These are phyloP conservation scores for Podilymbus podiceps DNA, from an alignment of 2,113 vertebrate species.

Conservation along the genomic window DNA sequence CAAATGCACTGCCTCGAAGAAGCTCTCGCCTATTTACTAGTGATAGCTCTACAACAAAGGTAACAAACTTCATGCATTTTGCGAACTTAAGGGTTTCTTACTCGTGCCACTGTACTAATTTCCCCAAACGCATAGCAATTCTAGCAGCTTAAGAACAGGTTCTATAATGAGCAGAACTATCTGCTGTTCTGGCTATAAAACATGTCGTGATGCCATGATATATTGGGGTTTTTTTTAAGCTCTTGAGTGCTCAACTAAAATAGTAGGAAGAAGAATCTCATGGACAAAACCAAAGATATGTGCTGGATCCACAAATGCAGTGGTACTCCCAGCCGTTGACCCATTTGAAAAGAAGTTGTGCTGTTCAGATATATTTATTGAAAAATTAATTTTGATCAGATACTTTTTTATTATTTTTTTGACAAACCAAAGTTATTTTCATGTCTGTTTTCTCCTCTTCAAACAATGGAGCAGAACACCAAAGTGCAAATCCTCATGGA, in stretches of 20 bases:
- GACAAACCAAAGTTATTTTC: background rate
- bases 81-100: background rate
- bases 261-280: background rate
- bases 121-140: accelerated
- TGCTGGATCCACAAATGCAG: background rate
- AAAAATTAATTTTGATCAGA: background rate
- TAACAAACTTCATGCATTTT: background rate
- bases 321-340: background rate
- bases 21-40: constrained; percentile 96
- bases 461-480: background rate
- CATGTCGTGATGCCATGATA: background rate
- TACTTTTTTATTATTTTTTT: background rate
- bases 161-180: background rate
- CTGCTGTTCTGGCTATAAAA: background rate
- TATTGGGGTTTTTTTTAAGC: background rate
- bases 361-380: background rate
- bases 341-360: background rate
- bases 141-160: background rate
- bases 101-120: accelerated
- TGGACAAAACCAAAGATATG: background rate
- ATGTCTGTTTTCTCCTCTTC: background rate
- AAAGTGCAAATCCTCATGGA: background rate
- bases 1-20: constrained; percentile 94
- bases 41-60: constrained; percentile 98
- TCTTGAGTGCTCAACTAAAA: background rate